phyloP scores from a whole-genome alignment of 2,888 invertebrate genomes.

The Melitaea athalia region DNA sequence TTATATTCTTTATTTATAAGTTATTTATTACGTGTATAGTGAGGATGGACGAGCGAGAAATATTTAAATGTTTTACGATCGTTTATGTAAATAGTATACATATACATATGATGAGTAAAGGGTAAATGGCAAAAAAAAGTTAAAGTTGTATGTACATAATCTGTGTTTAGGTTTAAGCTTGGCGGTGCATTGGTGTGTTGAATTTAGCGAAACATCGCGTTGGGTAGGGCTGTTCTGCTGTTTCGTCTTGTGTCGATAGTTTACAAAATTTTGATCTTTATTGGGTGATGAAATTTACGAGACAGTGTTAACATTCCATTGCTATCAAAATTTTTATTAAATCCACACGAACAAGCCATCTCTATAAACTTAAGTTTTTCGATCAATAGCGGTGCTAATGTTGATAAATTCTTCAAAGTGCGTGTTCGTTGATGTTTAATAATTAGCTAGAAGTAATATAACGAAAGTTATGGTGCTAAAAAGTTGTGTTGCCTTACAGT shows the following conservation, averaged over 20 bases:
- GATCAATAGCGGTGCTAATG: slow-evolving; percentile 23
- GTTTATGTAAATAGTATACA: slow-evolving; percentile 76
- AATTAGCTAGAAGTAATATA: slow-evolving; percentile 13
- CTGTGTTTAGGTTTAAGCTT: slow-evolving; percentile 32
- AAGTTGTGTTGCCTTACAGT: slow-evolving; percentile 32
- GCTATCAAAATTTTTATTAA: background rate
- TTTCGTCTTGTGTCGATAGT: background rate
- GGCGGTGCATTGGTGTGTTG: slow-evolving; percentile 33
- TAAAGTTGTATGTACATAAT: slow-evolving; percentile 30
- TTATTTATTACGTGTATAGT: slow-evolving; percentile 77
- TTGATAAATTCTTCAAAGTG: slow-evolving; percentile 9
- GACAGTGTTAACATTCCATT: slow-evolving; percentile 18
- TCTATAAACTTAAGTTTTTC: slow-evolving; percentile 9
- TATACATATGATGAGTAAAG: slow-evolving; percentile 71
- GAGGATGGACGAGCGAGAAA: slow-evolving; percentile 64
- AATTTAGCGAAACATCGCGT: slow-evolving; percentile 22
- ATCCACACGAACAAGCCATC: background rate
- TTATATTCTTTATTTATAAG: slow-evolving; percentile 78
- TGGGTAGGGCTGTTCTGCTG: slow-evolving; percentile 28
- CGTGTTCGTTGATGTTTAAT: slow-evolving; percentile 10
- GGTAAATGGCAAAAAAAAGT: slow-evolving; percentile 72
- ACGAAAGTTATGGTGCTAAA: slow-evolving; percentile 33
- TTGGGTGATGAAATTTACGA: slow-evolving; percentile 1
- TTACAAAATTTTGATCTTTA: background rate
- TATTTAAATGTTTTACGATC: slow-evolving; percentile 68